Conservation (phyloP, 1,140 invertebrate genomes). For the Drosophila pruinosa region DNA sequence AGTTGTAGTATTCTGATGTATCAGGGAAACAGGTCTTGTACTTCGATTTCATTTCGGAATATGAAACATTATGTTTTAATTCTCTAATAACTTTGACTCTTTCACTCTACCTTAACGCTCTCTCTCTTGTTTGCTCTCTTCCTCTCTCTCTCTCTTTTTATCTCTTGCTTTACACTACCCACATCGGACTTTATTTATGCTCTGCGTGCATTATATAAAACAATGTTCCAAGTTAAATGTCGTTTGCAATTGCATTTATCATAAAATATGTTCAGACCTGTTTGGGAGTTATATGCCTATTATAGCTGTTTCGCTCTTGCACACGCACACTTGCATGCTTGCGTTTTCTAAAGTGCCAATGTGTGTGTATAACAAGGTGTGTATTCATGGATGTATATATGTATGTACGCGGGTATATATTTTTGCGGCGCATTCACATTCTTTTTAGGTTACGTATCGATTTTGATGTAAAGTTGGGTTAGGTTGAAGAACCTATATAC, state of each 20-base stretch:
- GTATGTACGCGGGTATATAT: neutral
- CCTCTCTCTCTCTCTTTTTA: neutral
- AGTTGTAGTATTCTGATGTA: slow-evolving; percentile 21
- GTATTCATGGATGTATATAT: slow-evolving; percentile 55
- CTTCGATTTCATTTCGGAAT: neutral
- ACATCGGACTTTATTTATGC: neutral
- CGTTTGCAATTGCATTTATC: neutral
- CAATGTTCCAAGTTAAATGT: neutral
- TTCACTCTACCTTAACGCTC: neutral
- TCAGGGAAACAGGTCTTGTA: slow-evolving; percentile 20
- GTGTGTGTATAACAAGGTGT: slow-evolving; percentile 45
- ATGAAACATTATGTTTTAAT: neutral
- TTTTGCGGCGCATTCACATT: slow-evolving; percentile 70
- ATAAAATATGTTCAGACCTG: slow-evolving; percentile 12
- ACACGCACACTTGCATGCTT: neutral
- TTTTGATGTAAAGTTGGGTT: slow-evolving; percentile 71
- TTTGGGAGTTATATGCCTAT: slow-evolving; percentile 53
- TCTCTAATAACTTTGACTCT: neutral
- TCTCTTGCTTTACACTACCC: neutral
- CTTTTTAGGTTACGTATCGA: slow-evolving; percentile 81
- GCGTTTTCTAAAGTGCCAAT: slow-evolving; percentile 31
- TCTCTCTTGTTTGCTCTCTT: neutral
- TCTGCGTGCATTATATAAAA: slow-evolving; percentile 18
- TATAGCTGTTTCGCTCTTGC: slow-evolving; percentile 58
- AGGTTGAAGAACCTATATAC: slow-evolving; percentile 49